Base-by-base conservation (phyloP, 1,140 invertebrate genomes). In the Drosophila obscura region DNA sequence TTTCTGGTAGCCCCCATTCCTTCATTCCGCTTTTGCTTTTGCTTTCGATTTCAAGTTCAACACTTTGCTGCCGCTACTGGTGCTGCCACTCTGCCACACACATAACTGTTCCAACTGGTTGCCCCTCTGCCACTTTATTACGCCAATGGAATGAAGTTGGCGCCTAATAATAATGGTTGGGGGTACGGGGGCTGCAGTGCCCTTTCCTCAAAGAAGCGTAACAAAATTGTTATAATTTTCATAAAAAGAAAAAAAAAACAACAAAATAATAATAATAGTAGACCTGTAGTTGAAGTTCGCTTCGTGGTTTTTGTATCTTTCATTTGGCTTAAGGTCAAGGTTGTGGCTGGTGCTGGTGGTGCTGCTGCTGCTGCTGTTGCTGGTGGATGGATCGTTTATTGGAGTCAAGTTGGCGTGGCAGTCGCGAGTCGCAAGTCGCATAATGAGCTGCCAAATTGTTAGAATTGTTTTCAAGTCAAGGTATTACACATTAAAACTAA, bases 391-490 rank as follows among this genome's bases (percentile, higher is more conserved):
- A 59, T 61, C 82, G 74, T 82, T 87, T 87, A 87, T 83, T 67
- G 67, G 57, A 82, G 78, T 62, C 78, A 87, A 56, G 71, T 76
- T 74, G 59, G 75, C 75, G 71, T 73, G 71, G 73, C 73, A 58
- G 35, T 51, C 64, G 64, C 67, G 61, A 62, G 64, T 26, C 22
- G 26, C 22, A 8, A 51, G 49, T 16, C 72, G 66, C 73, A 83
- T 85, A 85, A 85, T 85, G 81, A 85, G 81, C 81, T 87, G 83
- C 81, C 82, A 85, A 85, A 85, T 85, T 87, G 82, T 85, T 85
- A 71, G 80, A 83, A 82, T 83, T 82, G 79, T 64, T 69, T 69
- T 69, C 67, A 66, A 69, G 67, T 69, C 67, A 69, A 69, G 67
- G 67, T 45, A 69, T 69, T 69, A 69, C 67, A 69, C 67, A 69